phyloP scores from a whole-genome alignment of 2,797 vertebrate genomes.

The Pseudochirops cupreus region DNA sequence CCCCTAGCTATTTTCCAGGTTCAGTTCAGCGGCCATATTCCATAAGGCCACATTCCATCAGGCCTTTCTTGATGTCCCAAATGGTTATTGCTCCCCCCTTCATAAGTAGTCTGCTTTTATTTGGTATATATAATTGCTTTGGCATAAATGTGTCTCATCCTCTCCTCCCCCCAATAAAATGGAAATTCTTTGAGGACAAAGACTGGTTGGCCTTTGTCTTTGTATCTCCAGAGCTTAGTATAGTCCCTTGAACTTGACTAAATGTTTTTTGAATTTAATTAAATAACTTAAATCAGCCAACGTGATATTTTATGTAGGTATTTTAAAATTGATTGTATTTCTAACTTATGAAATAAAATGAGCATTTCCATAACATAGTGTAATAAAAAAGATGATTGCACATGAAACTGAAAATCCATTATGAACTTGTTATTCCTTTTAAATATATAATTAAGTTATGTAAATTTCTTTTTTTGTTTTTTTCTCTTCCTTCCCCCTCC shows the following conservation, averaged over 20 bases:
- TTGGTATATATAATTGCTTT: neutral
- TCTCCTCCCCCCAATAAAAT: neutral
- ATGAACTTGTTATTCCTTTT: no score
- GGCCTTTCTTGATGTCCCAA: neutral
- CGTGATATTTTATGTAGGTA: neutral
- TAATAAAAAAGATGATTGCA: neutral
- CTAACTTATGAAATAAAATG: neutral
- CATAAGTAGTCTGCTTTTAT: neutral
- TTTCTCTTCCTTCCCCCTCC: neutral
- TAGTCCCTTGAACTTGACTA: neutral
- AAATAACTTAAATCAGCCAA: neutral
- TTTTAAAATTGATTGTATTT: neutral
- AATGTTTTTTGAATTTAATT: neutral
- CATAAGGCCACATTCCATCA: neutral
- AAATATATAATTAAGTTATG: neutral
- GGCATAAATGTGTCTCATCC: neutral
- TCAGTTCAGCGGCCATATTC: neutral
- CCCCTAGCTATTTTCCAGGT: neutral
- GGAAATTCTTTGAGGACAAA: neutral
- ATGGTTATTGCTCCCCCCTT: neutral
- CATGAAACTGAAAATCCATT: neutral
- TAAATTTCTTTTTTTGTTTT: neutral
- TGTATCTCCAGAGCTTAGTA: neutral
- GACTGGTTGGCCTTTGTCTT: neutral
- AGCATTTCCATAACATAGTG: neutral